Conservation (phyloP, 2,888 invertebrate genomes). For the Bembecia ichneumoniformis region DNA sequence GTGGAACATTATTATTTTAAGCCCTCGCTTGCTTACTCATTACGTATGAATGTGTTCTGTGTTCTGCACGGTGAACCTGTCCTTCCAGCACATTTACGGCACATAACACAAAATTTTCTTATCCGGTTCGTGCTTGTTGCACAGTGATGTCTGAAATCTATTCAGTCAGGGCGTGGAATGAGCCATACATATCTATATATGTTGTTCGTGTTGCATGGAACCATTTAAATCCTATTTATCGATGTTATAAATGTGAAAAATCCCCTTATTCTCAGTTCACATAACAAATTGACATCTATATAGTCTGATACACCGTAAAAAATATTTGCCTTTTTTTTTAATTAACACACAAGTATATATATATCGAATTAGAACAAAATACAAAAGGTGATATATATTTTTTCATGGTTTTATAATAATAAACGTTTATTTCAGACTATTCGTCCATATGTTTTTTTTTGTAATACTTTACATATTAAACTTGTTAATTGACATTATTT, state of each 20-base stretch:
- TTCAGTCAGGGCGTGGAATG: constrained; percentile 54
- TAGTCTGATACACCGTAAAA: no score
- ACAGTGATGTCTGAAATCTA: constrained; percentile 46
- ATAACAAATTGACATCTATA: no score
- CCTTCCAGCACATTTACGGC: constrained; percentile 61
- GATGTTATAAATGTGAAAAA: constrained; percentile 52
- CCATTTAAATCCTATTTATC: constrained; percentile 51
- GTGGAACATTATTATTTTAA: constrained; percentile 48
- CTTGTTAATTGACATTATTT: no score
- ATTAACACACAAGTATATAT: no score
- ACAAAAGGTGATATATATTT: no score
- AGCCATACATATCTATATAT: constrained; percentile 37
- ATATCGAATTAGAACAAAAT: no score
- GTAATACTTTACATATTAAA: no score
- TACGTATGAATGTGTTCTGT: constrained; percentile 47
- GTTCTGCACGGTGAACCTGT: constrained; percentile 64
- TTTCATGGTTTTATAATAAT: no score
- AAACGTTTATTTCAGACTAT: no score
- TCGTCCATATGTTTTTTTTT: no score
- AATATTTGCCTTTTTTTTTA: no score
- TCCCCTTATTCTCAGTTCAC: constrained; percentile 7
- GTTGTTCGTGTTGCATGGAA: constrained; percentile 70
- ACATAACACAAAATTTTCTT: constrained; percentile 51
- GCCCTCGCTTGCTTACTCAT: constrained; percentile 62
- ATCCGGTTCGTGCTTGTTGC: constrained; percentile 65